Evolutionary conservation across 2,113 vertebrate genomes (phyloP).

Genomic region (Gila orcuttii): DNA sequence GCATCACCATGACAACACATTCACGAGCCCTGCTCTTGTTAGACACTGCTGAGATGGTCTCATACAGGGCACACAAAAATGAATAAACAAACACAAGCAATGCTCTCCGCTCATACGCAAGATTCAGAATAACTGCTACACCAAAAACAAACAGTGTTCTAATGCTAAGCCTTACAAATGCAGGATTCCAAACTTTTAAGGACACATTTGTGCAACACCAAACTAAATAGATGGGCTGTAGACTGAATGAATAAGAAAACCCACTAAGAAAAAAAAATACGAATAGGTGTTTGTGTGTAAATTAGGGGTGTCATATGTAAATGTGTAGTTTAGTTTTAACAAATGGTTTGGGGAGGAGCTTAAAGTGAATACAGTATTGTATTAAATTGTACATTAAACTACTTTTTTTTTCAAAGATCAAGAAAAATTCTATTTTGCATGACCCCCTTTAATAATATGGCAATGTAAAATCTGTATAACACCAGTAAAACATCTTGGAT

Average conservation of each 20-base stretch:
- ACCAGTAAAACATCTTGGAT: not conserved
- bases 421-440: not conserved
- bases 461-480: not conserved
- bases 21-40: slow-evolving; percentile 29
- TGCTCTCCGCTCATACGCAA: slow-evolving; percentile 36
- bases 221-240: not conserved
- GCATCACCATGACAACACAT: slow-evolving; percentile 56
- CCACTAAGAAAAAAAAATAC: not conserved
- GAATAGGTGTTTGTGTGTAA: no score
- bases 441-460: not conserved
- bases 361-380: not conserved
- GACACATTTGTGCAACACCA: not conserved
- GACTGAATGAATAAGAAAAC: not conserved
- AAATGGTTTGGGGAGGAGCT: not conserved
- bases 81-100: slow-evolving; percentile 53
- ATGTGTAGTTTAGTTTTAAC: not conserved
- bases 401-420: not conserved
- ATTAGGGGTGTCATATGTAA: no score
- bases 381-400: not conserved
- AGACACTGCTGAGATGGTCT: slow-evolving; percentile 41
- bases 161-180: not conserved
- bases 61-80: slow-evolving; percentile 37
- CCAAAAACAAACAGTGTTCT: slow-evolving; percentile 11
- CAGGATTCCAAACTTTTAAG: not conserved
- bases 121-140: slow-evolving; percentile 24